Conservation (phyloP, 2,113 vertebrate species). For the Trochalopteron elliotii region DNA sequence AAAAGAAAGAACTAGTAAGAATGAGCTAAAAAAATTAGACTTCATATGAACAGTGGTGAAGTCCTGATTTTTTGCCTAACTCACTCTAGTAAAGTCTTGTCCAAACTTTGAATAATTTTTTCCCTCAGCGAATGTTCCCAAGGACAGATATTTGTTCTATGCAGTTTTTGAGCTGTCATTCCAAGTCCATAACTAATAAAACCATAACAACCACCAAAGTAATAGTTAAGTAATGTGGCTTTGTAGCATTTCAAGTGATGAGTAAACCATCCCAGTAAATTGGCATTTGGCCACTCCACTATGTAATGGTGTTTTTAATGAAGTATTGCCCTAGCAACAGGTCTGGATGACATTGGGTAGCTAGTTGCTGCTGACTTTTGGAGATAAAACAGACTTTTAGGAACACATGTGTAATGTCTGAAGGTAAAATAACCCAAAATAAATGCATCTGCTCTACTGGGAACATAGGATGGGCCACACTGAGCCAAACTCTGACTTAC, state of each 20-base stretch:
- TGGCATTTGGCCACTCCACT: conserved; percentile 22
- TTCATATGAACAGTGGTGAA: background rate
- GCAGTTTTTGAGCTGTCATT: conserved; percentile 32
- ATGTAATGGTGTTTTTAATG: conserved; percentile 22
- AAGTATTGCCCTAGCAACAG: conserved; percentile 49
- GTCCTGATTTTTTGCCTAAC: background rate
- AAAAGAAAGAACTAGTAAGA: background rate
- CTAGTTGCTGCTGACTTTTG: conserved; percentile 47
- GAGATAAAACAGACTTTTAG: conserved; percentile 65
- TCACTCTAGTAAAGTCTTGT: background rate
- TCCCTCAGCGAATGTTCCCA: background rate
- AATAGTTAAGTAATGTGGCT: conserved; percentile 10
- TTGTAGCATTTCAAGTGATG: conserved; percentile 41
- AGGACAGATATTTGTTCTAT: conserved; percentile 15
- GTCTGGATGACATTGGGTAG: conserved; percentile 42
- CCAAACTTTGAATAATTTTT: conserved; percentile 6
- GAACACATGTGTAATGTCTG: conserved; percentile 57
- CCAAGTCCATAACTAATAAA: background rate
- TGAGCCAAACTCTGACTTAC: conserved; percentile 40
- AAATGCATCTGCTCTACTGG: conserved; percentile 9
- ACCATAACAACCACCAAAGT: conserved; percentile 48
- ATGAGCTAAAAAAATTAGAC: background rate
- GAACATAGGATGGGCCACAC: background rate
- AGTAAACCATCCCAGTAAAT: conserved; percentile 34
- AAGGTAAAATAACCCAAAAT: conserved; percentile 58